Evolutionary conservation across 1,140 invertebrate species (phyloP), one percentile per base, ranked within the genome.

Genomic region (Mesaphorura yosii): DNA sequence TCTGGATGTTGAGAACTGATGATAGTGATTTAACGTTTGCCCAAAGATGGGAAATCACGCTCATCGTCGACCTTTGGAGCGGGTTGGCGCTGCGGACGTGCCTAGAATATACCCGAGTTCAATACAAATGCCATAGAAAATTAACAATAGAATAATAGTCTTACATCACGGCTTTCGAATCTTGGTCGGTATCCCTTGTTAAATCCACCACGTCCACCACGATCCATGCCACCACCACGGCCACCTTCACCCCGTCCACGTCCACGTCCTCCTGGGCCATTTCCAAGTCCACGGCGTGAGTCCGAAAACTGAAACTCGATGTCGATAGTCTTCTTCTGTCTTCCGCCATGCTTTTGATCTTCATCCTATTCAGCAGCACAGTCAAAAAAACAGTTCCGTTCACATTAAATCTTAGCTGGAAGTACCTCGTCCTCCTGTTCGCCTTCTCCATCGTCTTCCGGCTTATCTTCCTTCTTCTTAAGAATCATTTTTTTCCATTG

Each of bases 1-100:
- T n/a, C n/a, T n/a, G n/a, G n/a, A n/a, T n/a, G n/a, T n/a, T n/a
- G n/a, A n/a, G n/a, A n/a, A n/a, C n/a, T n/a, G n/a, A n/a, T n/a
- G n/a, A n/a, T n/a, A n/a, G n/a, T n/a, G n/a, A n/a, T n/a, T n/a
- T n/a, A n/a, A n/a, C n/a, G n/a, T 66, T 83, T 87, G 69, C 84
- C 83, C 67, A 92, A 75, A 64, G 86, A 88, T 58, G 91, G 91
- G 73, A 95, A 94, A 73, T 92, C 89, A 67, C 85, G 82, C 74
- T 89, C 89, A 73, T 95, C 89, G 69, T 93, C 88, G 46, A 95
- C 87, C 70, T 90, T 91, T 20, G 91, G 91, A 66, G 88, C 88
- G 57, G 80, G 72, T 59, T 79, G 77, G 62, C 74, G 71, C n/a
- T 53, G 39, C 22, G 55, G 53, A 27, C 61, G 58, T 29, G 55